Percentiles rank a stretch among this genome's conserved stretches.
Evolutionary conservation across 2,888 invertebrate species (phyloP).

Genomic region (Melolontha melolontha): DNA sequence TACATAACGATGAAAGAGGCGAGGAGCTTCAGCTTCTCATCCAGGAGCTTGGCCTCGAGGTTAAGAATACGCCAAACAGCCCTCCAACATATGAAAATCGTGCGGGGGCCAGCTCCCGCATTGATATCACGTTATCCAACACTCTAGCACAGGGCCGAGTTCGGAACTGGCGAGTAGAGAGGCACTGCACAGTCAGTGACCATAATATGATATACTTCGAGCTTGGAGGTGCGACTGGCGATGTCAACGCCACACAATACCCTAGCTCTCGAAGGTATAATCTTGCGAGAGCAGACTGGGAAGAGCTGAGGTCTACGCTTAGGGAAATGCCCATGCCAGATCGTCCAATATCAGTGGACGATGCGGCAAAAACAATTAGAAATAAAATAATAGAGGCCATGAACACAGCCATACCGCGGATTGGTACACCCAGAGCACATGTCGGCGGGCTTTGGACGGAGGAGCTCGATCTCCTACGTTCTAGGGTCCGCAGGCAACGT

Average conservation of each 20-base stretch:
- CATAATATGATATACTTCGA: slow-evolving; percentile 12
- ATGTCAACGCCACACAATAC: no score
- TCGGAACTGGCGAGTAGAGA: slow-evolving; percentile 1
- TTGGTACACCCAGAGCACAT: not conserved
- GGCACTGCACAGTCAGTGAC: not conserved
- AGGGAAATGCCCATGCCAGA: not conserved
- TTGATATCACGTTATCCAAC: slow-evolving; percentile 1
- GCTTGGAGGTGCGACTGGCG: not conserved
- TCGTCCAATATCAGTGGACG: not conserved
- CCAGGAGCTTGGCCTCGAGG: no score
- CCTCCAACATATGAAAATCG: no score
- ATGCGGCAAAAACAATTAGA: not conserved
- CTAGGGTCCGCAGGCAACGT: not conserved
- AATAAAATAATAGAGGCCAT: not conserved
- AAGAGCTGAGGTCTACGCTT: no score
- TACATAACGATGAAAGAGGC: no score
- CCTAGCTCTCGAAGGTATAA: slow-evolving; percentile 24
- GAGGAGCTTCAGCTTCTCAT: no score
- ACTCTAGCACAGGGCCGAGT: not conserved
- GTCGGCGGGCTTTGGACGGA: no score
- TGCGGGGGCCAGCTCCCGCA: no score
- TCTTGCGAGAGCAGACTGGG: no score
- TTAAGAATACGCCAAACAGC: no score
- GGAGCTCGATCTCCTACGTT: not conserved
- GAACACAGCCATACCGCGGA: not conserved